A percentile compares a stretch with the other conserved stretches of the same genome.
Conservation (phyloP, 2,797 vertebrate genomes). For the Microchirus variegatus region DNA sequence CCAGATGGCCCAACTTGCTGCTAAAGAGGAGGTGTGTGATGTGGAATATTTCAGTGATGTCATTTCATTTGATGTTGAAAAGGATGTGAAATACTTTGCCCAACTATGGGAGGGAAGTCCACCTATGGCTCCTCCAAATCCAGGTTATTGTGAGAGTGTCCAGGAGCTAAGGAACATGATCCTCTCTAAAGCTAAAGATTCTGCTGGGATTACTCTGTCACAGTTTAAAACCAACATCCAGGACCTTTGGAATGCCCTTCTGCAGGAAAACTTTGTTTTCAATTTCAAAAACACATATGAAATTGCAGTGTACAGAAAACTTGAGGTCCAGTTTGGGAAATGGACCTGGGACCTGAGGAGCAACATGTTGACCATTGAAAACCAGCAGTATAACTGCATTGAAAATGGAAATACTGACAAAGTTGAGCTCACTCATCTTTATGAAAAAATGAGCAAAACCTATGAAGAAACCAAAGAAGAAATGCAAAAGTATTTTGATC, state of each 20-base stretch:
- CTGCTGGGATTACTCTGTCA: slow-evolving; percentile 17
- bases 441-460: too few species aligned
- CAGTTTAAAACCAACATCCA: slow-evolving; percentile 35
- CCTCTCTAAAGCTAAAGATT: slow-evolving; percentile 56
- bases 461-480: too few species aligned
- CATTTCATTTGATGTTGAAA: slow-evolving; percentile 39
- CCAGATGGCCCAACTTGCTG: slow-evolving; percentile 66
- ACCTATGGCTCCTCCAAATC: slow-evolving; percentile 83
- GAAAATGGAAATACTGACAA: too few species aligned
- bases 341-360: too few species aligned
- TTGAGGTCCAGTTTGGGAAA: too few species aligned
- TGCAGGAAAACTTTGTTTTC: slow-evolving; percentile 76
- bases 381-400: too few species aligned
- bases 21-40: slow-evolving; percentile 69
- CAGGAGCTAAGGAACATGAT: slow-evolving; percentile 54
- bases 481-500: too few species aligned
- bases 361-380: too few species aligned
- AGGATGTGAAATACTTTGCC: slow-evolving; percentile 69
- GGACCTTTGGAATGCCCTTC: slow-evolving; percentile 31
- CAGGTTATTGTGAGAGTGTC: slow-evolving; percentile 73
- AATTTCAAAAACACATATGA: slow-evolving; percentile 75
- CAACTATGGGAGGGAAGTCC: slow-evolving; percentile 82
- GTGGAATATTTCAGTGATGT: slow-evolving; percentile 51
- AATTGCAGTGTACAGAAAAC: too few species aligned
- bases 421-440: too few species aligned